These are phyloP conservation scores for Poeciliopsis presidionis DNA, from an alignment of 2,797 vertebrate genomes.

Conservation along the genomic window DNA sequence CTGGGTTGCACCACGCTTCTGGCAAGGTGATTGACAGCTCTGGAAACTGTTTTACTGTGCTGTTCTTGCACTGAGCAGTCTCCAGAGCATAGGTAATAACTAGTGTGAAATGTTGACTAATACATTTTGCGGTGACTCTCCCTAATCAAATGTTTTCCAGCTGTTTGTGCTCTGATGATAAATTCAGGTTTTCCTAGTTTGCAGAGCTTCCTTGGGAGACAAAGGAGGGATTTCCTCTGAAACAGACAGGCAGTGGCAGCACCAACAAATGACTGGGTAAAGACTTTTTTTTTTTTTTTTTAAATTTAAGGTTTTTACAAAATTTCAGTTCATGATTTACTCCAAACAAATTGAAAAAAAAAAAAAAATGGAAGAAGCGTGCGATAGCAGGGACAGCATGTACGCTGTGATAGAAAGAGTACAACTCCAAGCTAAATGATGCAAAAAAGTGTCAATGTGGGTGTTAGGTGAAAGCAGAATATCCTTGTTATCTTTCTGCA, in stretches of 20 bases:
- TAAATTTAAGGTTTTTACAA: constrained; percentile 56
- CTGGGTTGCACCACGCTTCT: constrained; percentile 63
- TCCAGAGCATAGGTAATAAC: constrained; percentile 66
- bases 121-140: constrained; percentile 64
- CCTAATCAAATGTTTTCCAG: constrained; percentile 73
- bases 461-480: constrained; percentile 27
- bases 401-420: constrained; percentile 11
- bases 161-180: constrained; percentile 78
- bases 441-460: constrained; percentile 20
- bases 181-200: constrained; percentile 79
- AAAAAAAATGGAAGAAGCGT: constrained; percentile 17
- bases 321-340: constrained; percentile 64
- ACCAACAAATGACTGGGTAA: constrained; percentile 67
- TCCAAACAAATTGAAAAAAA: constrained; percentile 8
- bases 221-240: constrained; percentile 85
- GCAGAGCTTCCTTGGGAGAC: constrained; percentile 81
- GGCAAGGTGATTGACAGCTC: constrained; percentile 71
- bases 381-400: constrained; percentile 9
- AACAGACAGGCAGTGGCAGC: constrained; percentile 74
- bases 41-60: constrained; percentile 71
- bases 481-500: constrained; percentile 18
- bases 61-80: constrained; percentile 67
- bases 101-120: constrained; percentile 71
- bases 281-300: constrained; percentile 51
- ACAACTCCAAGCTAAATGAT: constrained; percentile 18